phyloP scores from a whole-genome alignment of 2,888 invertebrate genomes.

The Drosophila monieri region DNA sequence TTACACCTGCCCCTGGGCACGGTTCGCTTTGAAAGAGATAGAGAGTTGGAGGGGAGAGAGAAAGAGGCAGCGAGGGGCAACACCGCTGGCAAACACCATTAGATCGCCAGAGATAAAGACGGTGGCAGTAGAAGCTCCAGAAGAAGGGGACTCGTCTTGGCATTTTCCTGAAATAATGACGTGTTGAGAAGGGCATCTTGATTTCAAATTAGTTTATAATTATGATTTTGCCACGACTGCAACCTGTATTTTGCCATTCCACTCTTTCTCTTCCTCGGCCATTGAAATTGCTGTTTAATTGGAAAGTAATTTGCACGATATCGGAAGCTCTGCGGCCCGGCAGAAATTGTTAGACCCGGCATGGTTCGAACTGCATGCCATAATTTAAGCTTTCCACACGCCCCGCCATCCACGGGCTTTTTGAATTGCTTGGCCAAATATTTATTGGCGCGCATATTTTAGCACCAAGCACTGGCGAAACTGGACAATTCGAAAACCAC shows the following conservation, averaged over 20 bases:
- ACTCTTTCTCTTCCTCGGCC: constrained; percentile 26
- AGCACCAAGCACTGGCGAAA: constrained; percentile 29
- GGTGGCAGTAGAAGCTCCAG: constrained; percentile 18
- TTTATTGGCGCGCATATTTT: constrained; percentile 44
- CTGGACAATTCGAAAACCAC: constrained; percentile 11
- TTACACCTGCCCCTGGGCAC: constrained; percentile 73
- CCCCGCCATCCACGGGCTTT: not conserved
- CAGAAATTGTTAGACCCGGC: constrained; percentile 22
- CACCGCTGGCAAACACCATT: constrained; percentile 46
- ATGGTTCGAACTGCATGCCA: constrained; percentile 14
- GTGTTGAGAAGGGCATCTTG: constrained; percentile 73
- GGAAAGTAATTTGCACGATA: constrained; percentile 52
- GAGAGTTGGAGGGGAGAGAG: constrained; percentile 3
- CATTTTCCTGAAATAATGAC: constrained; percentile 62
- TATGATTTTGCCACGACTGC: constrained; percentile 54
- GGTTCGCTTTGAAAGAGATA: constrained; percentile 33
- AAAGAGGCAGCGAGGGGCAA: constrained; percentile 25
- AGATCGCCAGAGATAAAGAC: constrained; percentile 54
- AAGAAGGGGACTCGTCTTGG: constrained; percentile 37
- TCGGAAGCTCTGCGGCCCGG: constrained; percentile 20
- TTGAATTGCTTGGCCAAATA: constrained; percentile 39
- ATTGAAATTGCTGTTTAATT: constrained; percentile 64
- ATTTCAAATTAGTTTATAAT: constrained; percentile 77
- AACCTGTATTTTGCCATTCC: constrained; percentile 26
- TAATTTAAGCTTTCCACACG: constrained; percentile 14